phyloP scores from a whole-genome alignment of 2,113 vertebrate species.

The Semnornis frantzii region DNA sequence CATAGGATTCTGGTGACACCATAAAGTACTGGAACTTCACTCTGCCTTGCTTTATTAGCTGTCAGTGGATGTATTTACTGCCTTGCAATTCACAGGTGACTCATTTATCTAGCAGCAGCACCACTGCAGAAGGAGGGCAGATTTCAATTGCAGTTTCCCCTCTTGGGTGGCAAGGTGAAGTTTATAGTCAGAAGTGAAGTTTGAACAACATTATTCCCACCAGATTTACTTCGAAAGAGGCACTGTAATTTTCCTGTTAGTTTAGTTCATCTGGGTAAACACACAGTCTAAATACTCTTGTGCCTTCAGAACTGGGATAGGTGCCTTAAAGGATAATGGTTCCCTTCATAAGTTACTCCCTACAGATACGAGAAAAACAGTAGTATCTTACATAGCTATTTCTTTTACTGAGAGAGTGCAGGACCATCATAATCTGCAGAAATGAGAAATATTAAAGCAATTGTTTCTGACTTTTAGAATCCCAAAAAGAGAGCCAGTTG shows the following conservation, averaged over 20 bases:
- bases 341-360: neutral
- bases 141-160: conserved; percentile 62
- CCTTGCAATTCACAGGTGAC: conserved; percentile 59
- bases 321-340: neutral
- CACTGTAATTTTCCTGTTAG: neutral
- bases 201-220: conserved; percentile 11
- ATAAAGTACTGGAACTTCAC: conserved; percentile 67
- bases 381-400: neutral
- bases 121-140: conserved; percentile 32
- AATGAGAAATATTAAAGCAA: conserved; percentile 17
- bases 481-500: neutral
- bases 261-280: conserved; percentile 3
- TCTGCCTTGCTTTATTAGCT: conserved; percentile 72
- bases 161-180: conserved; percentile 10
- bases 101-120: conserved; percentile 75
- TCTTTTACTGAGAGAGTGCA: neutral
- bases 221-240: conserved; percentile 6
- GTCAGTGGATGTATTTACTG: conserved; percentile 74
- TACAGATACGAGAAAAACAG: neutral
- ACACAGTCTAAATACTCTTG: neutral
- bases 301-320: neutral
- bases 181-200: conserved; percentile 19
- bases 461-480: neutral
- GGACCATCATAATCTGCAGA: neutral
- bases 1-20: conserved; percentile 55